phyloP scores from a whole-genome alignment of 1,140 invertebrate genomes.

The Stegodyphus dumicola region DNA sequence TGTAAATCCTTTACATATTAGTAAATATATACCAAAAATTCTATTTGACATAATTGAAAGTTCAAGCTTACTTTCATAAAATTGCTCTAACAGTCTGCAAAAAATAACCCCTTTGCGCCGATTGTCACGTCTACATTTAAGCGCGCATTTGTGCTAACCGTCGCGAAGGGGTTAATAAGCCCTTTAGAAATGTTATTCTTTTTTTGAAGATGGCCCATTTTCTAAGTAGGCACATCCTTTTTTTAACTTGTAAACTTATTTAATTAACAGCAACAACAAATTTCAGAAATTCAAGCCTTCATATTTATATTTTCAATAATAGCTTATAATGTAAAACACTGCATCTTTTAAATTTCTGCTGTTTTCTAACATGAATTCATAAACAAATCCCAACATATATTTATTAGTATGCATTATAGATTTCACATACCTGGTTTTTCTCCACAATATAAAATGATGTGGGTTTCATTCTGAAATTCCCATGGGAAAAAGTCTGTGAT shows the following conservation, averaged over 20 bases:
- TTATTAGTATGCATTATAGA: background rate
- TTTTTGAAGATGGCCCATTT: no score
- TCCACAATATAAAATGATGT: constrained; percentile 30
- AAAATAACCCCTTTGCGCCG: no score
- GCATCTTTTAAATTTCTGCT: background rate
- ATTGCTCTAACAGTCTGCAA: no score
- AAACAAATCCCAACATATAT: background rate
- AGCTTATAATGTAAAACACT: background rate
- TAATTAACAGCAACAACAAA: background rate
- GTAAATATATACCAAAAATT: no score
- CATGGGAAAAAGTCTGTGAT: constrained; percentile 1
- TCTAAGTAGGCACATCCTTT: background rate
- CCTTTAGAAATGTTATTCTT: no score
- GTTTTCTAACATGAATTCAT: background rate
- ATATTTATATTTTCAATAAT: background rate
- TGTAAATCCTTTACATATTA: no score
- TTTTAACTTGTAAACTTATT: background rate
- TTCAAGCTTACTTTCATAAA: no score
- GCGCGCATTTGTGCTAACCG: no score
- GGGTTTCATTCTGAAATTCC: constrained; percentile 7
- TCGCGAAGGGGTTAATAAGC: no score
- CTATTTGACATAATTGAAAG: no score
- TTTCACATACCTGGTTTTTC: constrained; percentile 23
- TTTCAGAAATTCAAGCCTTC: background rate
- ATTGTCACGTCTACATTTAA: no score